These are phyloP conservation scores for Schizotus pectinicornis DNA, from an alignment of 2,888 invertebrate genomes.

Conservation along the genomic window DNA sequence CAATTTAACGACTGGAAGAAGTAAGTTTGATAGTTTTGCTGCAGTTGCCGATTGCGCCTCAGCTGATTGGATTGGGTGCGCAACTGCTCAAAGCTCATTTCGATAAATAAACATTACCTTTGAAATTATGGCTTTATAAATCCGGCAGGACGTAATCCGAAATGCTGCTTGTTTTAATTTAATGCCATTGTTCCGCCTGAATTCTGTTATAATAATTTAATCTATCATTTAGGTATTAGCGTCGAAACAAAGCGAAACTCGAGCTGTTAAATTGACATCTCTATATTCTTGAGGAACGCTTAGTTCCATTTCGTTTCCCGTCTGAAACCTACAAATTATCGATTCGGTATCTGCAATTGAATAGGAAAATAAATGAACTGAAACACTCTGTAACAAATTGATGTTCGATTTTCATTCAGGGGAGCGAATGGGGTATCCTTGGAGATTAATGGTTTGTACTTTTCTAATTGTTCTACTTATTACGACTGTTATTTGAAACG, in stretches of 20 bases:
- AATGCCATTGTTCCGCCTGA: neutral
- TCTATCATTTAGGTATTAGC: slow-evolving; percentile 4
- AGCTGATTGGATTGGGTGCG: no score
- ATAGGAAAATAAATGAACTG: slow-evolving; percentile 31
- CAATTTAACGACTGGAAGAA: no score
- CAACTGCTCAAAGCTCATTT: no score
- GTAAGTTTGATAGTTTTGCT: no score
- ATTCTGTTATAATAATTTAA: slow-evolving; percentile 5
- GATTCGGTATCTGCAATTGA: slow-evolving; percentile 26
- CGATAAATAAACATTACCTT: no score
- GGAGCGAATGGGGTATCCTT: slow-evolving; percentile 3
- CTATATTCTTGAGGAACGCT: slow-evolving; percentile 1
- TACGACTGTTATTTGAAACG: slow-evolving; percentile 18
- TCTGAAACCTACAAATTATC: slow-evolving; percentile 16
- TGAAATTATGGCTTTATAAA: no score
- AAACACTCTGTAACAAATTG: slow-evolving; percentile 26
- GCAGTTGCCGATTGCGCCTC: no score
- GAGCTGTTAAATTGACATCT: slow-evolving; percentile 14
- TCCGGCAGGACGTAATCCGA: no score
- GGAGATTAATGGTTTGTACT: slow-evolving; percentile 23
- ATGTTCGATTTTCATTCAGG: slow-evolving; percentile 28
- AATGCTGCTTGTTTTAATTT: neutral
- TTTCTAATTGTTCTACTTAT: slow-evolving; percentile 26
- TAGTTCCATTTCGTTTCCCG: slow-evolving; percentile 1
- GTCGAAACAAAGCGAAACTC: slow-evolving; percentile 2